Evolutionary conservation across 2,888 invertebrate species (phyloP), one percentile per base, ranked within the genome.

Genomic region (Dasypolia templi): DNA sequence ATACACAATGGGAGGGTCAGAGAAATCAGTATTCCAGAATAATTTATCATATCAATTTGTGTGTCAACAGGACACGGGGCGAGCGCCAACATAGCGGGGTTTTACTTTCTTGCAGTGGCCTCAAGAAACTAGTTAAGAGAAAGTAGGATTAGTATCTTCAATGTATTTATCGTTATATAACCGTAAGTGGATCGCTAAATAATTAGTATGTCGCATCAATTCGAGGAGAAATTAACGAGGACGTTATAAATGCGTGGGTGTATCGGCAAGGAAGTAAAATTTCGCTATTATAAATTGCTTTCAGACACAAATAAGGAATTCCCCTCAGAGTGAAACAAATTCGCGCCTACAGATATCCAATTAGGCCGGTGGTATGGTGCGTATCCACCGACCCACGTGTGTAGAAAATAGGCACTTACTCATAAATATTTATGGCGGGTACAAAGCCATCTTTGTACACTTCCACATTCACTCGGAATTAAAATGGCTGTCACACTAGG

Each of bases 51-150:
- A 90, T 87, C 92, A 91, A 93, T 93, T 94, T 95, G 94, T 95
- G 92, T 95, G 96, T 95, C 94, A 96, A 93, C 95, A 95, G 96
- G 95, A 95, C 95, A 94, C 94, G 91, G 92, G 94, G 93, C 93
- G 93, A 93, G 93, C 93, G 92, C 93, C 89, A 91, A 93, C 94
- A 93, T 95, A 95, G 95, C 95, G 95, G 95, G 93, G 95, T 96
- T 96, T 96, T 96, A 96, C 96, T 96, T 96, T 96, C 96, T 94
- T 95, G 91, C 91, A 92, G 93, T 94, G 93, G 94, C 95, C 94
- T 92, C 93, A 93, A 94, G 93, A 95, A 95, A 95, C 94, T 94
- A 95, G 95, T 95, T 94, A 93, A 94, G 96, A 95, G 95, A 96
- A 96, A 96, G 95, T 96, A 95, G 95, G 94, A 94, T 94, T 93